These are phyloP conservation scores for Eristalis pertinax DNA, from an alignment of 2,888 invertebrate species.

Conservation along the genomic window DNA sequence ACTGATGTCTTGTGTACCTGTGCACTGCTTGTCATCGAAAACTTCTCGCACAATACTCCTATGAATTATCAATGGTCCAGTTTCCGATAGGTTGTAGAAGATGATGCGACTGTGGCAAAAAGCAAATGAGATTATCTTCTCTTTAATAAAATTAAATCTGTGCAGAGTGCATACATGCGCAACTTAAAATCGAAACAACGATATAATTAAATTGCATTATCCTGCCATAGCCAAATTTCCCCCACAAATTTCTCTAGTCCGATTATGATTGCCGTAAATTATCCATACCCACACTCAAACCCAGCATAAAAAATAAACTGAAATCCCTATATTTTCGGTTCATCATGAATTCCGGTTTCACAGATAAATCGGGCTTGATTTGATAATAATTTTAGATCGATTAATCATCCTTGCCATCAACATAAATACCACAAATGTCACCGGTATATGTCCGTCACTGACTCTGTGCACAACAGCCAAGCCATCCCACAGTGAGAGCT, in stretches of 20 bases:
- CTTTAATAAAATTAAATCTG: neutral
- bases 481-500: neutral
- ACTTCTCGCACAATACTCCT: too few species aligned
- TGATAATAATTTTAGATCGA: slow-evolving; percentile 31
- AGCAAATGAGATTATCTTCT: neutral
- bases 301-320: neutral
- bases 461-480: neutral
- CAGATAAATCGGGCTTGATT: slow-evolving; percentile 3
- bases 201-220: neutral
- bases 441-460: slow-evolving; percentile 6
- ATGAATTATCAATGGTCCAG: too few species aligned
- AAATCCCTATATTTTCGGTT: neutral
- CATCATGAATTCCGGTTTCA: neutral
- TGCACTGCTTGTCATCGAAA: too few species aligned
- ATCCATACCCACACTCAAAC: neutral
- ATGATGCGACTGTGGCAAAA: too few species aligned
- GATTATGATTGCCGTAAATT: neutral
- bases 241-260: neutral
- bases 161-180: neutral
- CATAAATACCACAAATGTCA: slow-evolving; percentile 55
- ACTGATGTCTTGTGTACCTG: too few species aligned
- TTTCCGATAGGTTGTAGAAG: too few species aligned
- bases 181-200: neutral
- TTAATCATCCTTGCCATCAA: slow-evolving; percentile 26
- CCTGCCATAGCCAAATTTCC: neutral